Evolutionary conservation across 1,140 invertebrate genomes (phyloP).

Genomic region (Mactra quadrangularis): DNA sequence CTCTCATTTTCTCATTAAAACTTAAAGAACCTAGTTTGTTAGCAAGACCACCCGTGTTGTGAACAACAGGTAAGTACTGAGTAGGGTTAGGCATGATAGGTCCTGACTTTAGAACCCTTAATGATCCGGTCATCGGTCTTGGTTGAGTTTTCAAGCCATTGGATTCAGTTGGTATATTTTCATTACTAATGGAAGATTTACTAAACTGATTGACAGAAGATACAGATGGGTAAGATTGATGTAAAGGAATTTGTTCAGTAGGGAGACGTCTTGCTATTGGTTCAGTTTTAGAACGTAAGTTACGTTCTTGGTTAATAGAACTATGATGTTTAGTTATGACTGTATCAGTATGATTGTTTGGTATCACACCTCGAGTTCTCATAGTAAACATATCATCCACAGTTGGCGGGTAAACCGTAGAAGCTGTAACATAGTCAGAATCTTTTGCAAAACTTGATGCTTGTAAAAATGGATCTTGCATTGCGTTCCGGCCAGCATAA

Average conservation of each 20-base stretch:
- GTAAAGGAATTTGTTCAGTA: background rate
- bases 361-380: background rate
- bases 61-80: slow-evolving; percentile 9
- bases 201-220: background rate
- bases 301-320: background rate
- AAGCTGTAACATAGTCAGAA: slow-evolving; percentile 15
- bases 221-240: background rate
- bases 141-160: background rate
- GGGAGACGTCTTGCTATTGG: slow-evolving; percentile 4
- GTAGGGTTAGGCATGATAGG: background rate
- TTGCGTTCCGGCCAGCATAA: background rate
- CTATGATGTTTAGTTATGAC: background rate
- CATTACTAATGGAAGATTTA: background rate
- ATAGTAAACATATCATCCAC: background rate
- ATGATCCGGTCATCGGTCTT: background rate
- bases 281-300: slow-evolving; percentile 6
- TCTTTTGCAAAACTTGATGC: background rate
- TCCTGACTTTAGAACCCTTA: background rate
- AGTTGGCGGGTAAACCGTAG: slow-evolving; percentile 8
- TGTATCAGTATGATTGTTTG: background rate
- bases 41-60: background rate
- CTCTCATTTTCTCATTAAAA: background rate
- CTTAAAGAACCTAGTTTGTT: background rate
- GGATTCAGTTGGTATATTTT: background rate
- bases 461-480: background rate